A percentile compares a stretch with the other conserved stretches of the same genome.
These are phyloP conservation scores for Hypothenemus hampei DNA, from an alignment of 1,140 invertebrate species.

Conservation along the genomic window DNA sequence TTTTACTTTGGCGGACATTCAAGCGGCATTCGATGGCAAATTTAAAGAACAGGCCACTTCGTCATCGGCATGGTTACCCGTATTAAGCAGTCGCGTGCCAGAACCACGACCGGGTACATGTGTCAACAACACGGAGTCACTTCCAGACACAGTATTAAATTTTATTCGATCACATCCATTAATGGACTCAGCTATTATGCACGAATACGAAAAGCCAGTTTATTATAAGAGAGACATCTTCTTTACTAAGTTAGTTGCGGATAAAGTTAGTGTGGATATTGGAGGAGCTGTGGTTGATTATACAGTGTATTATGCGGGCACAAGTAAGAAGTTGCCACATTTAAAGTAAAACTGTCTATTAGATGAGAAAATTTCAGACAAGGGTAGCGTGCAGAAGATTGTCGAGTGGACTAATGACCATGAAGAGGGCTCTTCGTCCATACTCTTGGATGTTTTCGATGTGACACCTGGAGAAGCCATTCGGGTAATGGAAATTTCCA, in stretches of 20 bases:
- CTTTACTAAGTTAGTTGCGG: slow-evolving; percentile 73
- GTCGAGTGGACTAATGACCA: slow-evolving; percentile 62
- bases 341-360: background rate
- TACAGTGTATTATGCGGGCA: slow-evolving; percentile 74
- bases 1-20: slow-evolving; percentile 76
- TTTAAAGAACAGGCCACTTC: slow-evolving; percentile 80
- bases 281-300: slow-evolving; percentile 60
- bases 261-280: slow-evolving; percentile 63
- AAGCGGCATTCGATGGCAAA: slow-evolving; percentile 78
- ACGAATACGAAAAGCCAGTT: slow-evolving; percentile 73
- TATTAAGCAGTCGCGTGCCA: slow-evolving; percentile 65
- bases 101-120: slow-evolving; percentile 79
- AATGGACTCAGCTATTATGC: slow-evolving; percentile 82
- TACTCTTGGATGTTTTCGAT: slow-evolving; percentile 70
- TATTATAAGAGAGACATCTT: slow-evolving; percentile 76
- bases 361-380: slow-evolving; percentile 47
- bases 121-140: slow-evolving; percentile 73
- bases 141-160: slow-evolving; percentile 78
- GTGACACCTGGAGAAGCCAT: slow-evolving; percentile 69
- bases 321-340: slow-evolving; percentile 53
- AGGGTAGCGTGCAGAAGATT: slow-evolving; percentile 75
- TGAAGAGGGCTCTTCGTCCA: slow-evolving; percentile 59
- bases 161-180: slow-evolving; percentile 87
- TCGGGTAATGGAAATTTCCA: slow-evolving; percentile 67
- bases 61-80: slow-evolving; percentile 68